These are phyloP conservation scores for Myocastor coypus DNA, from an alignment of 2,113 vertebrate species.

Conservation along the genomic window DNA sequence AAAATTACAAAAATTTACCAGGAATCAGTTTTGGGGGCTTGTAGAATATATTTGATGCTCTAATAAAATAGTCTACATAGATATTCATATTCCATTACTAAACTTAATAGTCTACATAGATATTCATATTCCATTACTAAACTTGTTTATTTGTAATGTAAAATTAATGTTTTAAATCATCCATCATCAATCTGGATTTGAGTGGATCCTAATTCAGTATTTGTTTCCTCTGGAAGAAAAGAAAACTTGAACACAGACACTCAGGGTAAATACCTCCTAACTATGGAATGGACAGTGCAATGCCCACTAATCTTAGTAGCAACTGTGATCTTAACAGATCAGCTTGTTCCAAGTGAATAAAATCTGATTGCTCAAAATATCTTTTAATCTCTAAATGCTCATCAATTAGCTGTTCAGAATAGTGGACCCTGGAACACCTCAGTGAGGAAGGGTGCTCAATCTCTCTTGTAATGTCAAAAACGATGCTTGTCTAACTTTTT, in stretches of 20 bases:
- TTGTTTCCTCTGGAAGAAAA: not conserved
- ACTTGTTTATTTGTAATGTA: not conserved
- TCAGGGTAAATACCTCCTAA: not conserved
- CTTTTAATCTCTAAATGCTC: slow-evolving; percentile 1
- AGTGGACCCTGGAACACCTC: not conserved
- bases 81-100: slow-evolving; percentile 13
- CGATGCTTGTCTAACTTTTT: not conserved
- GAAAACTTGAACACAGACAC: not conserved
- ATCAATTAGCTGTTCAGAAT: not conserved
- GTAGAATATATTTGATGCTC: not conserved
- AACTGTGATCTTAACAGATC: not conserved
- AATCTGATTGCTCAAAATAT: not conserved
- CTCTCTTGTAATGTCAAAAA: not conserved
- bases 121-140: slow-evolving; percentile 6
- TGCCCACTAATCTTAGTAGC: not conserved
- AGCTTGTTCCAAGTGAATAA: not conserved
- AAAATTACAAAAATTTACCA: not conserved
- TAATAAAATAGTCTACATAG: not conserved
- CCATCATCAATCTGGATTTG: not conserved
- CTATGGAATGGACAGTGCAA: not conserved
- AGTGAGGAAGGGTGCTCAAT: not conserved
- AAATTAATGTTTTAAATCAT: slow-evolving; percentile 39
- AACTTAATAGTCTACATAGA: not conserved
- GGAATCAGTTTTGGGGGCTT: not conserved
- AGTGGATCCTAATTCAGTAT: not conserved